A percentile compares a stretch with the other conserved stretches of the same genome.
phyloP scores from a whole-genome alignment of 2,113 vertebrate genomes.

The Hippolais icterina region DNA sequence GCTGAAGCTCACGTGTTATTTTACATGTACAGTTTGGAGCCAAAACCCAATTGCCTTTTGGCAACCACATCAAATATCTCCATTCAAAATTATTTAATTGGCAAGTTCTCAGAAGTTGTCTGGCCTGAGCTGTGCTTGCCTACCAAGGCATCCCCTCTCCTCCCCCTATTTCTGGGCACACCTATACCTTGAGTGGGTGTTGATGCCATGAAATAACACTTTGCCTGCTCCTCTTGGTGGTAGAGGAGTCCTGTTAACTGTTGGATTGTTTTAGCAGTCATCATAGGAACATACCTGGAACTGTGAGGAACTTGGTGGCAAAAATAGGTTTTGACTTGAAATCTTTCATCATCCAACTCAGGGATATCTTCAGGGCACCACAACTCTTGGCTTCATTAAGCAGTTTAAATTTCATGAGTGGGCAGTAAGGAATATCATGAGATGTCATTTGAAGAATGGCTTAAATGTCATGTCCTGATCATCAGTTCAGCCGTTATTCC shows the following conservation, averaged over 20 bases:
- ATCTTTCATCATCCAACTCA: not conserved
- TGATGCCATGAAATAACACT: rapidly evolving
- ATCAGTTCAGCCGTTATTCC: conserved; percentile 10
- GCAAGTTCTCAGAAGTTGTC: not conserved
- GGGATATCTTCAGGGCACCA: not conserved
- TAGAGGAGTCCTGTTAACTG: not conserved
- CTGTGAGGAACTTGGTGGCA: not conserved
- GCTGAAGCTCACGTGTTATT: not conserved
- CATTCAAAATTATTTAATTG: not conserved
- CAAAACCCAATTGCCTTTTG: not conserved
- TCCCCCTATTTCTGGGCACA: not conserved
- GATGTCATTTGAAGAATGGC: not conserved
- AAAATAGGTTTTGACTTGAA: not conserved
- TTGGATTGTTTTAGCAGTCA: not conserved
- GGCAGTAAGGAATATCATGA: conserved; percentile 1
- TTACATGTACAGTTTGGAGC: not conserved
- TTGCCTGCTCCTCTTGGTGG: not conserved
- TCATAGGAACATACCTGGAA: not conserved
- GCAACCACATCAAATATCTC: conserved; percentile 8
- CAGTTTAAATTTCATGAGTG: conserved; percentile 12
- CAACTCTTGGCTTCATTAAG: not conserved
- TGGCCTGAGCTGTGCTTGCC: not conserved
- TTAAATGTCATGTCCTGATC: conserved; percentile 29
- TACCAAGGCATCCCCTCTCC: not conserved
- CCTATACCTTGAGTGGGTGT: not conserved